Evolutionary conservation across 2,113 vertebrate species (phyloP), one percentile per base, ranked within the genome.

Genomic region (Irena cyanogastra): DNA sequence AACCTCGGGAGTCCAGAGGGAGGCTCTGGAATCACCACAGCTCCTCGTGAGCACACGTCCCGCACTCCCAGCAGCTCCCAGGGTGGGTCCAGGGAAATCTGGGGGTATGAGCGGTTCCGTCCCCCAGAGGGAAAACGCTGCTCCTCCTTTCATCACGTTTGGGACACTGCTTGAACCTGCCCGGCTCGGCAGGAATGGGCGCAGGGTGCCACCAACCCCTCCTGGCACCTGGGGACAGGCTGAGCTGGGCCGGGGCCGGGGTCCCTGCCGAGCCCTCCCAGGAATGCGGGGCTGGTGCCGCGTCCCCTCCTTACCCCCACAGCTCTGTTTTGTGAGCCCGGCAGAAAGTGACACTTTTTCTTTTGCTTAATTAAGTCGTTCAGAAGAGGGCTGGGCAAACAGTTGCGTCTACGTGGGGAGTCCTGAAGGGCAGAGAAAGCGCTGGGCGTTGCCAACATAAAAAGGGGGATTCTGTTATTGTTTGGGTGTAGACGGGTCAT

Each of bases 351-450:
- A 98, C 98, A 98, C 98, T 98, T 98, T 98, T 98, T 97, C 98
- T 98, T 98, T 98, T 98, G 98, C 98, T 98, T 98, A 98, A 98
- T 98, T 98, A 98, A 98, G 98, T 98, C 97, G 98, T 98, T 98
- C 98, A 97, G 98, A 97, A 92, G 97, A 98, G 97, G 97, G 98
- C 98, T 98, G 98, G 98, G 97, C 98, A 98, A 98, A 98, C 98
- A 98, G 98, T 98, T 97, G 98, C 97, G n/a, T 97, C 98, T 97
- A 98, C 97, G 98, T 98, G 98, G 98, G 98, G 98, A 98, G 98
- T 98, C 98, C 94, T 85, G 95, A 87, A 93, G 95, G 28, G 76
- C 94, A 97, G 96, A 98, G 98, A 98, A 98, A 98, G 98, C 97
- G 52, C 98, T 97, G 98, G 98, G 98, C 97, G 98, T 98, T 97